Conservation (phyloP, 2,888 invertebrate species). For the Lycaena phlaeas region DNA sequence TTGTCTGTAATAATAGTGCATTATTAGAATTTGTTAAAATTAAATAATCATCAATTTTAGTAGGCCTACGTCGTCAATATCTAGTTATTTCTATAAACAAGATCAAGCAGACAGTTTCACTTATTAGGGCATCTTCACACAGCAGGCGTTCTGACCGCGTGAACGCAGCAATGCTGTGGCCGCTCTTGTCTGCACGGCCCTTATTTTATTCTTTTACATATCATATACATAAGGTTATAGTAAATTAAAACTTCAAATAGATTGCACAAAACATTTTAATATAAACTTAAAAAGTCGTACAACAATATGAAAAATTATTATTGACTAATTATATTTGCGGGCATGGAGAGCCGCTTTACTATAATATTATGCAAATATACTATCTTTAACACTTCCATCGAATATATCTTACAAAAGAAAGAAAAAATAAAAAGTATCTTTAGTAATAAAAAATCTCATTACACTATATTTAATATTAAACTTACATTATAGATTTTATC, state of each 20-base stretch:
- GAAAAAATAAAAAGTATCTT: constrained; percentile 66
- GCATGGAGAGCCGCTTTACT: constrained; percentile 79
- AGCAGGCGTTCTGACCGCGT: too few species aligned
- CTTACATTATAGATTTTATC: constrained; percentile 72
- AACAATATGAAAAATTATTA: constrained; percentile 89
- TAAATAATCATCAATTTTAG: too few species aligned
- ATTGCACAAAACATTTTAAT: constrained; percentile 90
- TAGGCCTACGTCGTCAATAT: too few species aligned
- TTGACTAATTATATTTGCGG: constrained; percentile 83
- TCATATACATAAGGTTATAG: neutral
- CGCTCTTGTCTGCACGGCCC: too few species aligned
- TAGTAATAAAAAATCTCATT: constrained; percentile 71
- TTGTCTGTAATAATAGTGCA: too few species aligned
- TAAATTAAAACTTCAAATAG: constrained; percentile 46
- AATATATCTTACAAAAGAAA: constrained; percentile 74
- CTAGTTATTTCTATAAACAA: too few species aligned
- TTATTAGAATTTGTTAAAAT: too few species aligned
- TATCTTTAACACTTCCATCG: constrained; percentile 75
- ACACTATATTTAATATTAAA: constrained; percentile 68
- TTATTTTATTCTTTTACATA: too few species aligned
- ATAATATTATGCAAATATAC: constrained; percentile 77
- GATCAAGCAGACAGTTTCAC: too few species aligned
- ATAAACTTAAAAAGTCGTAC: constrained; percentile 90
- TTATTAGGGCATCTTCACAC: too few species aligned
- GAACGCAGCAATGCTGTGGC: too few species aligned